Percentiles rank a stretch among this genome's conserved stretches.
These are phyloP conservation scores for Muntiacus muntjak DNA, from an alignment of 2,113 vertebrate species.

Conservation along the genomic window DNA sequence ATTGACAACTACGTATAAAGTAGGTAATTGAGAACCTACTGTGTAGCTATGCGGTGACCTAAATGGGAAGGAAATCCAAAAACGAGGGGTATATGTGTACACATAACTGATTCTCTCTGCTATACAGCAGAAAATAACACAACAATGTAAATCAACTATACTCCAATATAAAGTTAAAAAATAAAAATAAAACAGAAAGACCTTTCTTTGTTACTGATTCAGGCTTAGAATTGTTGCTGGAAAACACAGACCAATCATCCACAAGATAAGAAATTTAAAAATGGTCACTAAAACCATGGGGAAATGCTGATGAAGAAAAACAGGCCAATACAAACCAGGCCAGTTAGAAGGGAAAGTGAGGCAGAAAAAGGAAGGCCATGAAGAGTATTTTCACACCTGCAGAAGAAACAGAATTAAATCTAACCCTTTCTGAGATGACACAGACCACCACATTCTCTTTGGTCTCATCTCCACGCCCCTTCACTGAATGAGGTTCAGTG, in stretches of 20 bases:
- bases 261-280: not conserved
- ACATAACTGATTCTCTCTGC: not conserved
- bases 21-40: not conserved
- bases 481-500: not conserved
- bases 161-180: not conserved
- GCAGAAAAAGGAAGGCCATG: not conserved
- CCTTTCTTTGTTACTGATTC: not conserved
- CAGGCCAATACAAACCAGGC: not conserved
- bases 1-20: not conserved
- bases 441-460: not conserved
- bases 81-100: not conserved
- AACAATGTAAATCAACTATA: not conserved
- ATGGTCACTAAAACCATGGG: not conserved
- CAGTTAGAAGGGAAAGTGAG: not conserved
- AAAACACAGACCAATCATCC: not conserved
- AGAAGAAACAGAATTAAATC: not conserved
- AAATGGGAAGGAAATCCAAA: not conserved
- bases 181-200: not conserved
- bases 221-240: not conserved
- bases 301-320: not conserved
- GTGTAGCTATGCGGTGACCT: not conserved
- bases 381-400: not conserved
- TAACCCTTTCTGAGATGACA: not conserved
- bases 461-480: not conserved
- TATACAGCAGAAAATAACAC: not conserved